Evolutionary conservation across 2,113 vertebrate species (phyloP).

Genomic region (Colaptes auratus): DNA sequence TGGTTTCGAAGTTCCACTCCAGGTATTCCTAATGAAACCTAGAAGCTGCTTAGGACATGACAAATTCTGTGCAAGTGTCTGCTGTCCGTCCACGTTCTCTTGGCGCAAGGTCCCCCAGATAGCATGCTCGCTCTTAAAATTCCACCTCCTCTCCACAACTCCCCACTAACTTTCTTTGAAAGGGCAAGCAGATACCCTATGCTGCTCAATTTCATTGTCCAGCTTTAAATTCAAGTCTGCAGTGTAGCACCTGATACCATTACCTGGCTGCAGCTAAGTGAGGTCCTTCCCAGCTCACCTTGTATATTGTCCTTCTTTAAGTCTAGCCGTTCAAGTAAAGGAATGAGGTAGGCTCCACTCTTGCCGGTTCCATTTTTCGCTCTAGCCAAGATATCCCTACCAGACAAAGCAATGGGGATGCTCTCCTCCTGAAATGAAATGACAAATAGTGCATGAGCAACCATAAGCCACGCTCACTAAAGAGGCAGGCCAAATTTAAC

Average conservation of each 20-base stretch:
- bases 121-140: not conserved
- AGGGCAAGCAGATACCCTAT: not conserved
- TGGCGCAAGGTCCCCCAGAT: accelerated
- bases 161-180: not conserved
- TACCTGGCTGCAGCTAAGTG: not conserved
- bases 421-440: conserved; percentile 90
- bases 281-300: conserved; percentile 79
- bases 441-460: not conserved
- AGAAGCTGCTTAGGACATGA: not conserved
- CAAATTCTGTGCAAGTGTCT: not conserved
- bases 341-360: conserved; percentile 99
- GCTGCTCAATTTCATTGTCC: no score
- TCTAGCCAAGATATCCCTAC: conserved; percentile 98
- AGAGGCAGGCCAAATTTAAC: not conserved
- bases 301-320: conserved; percentile 99
- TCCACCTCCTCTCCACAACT: not conserved
- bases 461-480: not conserved
- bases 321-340: conserved; percentile 99
- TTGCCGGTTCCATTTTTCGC: conserved; percentile 99
- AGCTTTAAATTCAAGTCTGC: not conserved
- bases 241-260: accelerated
- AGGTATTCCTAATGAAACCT: not conserved
- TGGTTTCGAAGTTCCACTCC: not conserved
- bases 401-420: conserved; percentile 99
- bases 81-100: not conserved